Conservation (phyloP, 2,888 invertebrate species). For the Lymantria monacha region DNA sequence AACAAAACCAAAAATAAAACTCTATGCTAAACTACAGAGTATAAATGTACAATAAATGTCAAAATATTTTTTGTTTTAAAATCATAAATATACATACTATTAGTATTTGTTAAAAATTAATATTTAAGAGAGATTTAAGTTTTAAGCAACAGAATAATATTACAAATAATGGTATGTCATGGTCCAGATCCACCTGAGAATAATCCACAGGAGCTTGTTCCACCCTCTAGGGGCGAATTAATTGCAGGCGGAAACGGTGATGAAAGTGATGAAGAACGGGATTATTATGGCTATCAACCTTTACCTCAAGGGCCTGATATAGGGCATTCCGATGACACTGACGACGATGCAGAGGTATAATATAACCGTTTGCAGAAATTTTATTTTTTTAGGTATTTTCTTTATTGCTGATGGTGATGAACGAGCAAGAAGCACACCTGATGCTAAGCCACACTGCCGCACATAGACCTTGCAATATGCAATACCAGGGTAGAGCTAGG, state of each 20-base stretch:
- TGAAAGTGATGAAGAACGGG: slow-evolving; percentile 77
- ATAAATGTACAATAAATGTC: too few species aligned
- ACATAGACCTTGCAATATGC: too few species aligned
- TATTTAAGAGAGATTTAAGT: background rate
- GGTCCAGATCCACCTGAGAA: slow-evolving; percentile 77
- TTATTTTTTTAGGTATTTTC: too few species aligned
- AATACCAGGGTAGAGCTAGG: too few species aligned
- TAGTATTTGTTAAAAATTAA: background rate
- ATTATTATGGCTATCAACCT: slow-evolving; percentile 80
- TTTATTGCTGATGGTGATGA: too few species aligned
- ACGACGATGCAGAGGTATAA: slow-evolving; percentile 53
- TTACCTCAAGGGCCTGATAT: slow-evolving; percentile 73
- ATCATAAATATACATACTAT: too few species aligned
- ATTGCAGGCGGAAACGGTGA: slow-evolving; percentile 61
- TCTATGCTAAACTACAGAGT: too few species aligned
- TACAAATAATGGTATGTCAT: slow-evolving; percentile 63
- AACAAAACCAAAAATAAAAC: too few species aligned
- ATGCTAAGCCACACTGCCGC: too few species aligned
- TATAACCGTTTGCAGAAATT: too few species aligned
- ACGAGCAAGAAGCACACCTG: too few species aligned
- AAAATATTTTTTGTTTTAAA: too few species aligned
- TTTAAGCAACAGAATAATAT: background rate
- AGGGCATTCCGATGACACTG: slow-evolving; percentile 52
- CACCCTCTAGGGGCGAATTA: slow-evolving; percentile 63
- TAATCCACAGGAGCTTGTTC: slow-evolving; percentile 62